Evolutionary conservation across 2,113 vertebrate species (phyloP).

Genomic region (Antidorcas marsupialis): DNA sequence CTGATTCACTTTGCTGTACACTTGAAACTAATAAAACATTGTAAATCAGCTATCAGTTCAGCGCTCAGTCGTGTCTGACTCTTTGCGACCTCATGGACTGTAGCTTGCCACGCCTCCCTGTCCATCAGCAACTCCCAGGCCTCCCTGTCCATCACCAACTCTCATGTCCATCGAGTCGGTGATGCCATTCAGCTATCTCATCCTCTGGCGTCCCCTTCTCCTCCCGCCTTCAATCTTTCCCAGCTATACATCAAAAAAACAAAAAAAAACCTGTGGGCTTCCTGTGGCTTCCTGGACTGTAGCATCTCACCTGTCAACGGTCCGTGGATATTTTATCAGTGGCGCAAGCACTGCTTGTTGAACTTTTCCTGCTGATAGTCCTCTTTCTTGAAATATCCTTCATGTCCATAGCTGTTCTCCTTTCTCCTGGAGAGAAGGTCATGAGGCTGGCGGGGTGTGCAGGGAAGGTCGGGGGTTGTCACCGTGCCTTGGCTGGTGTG

Average conservation of each 20-base stretch:
- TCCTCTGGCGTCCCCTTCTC: neutral
- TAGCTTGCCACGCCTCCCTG: accelerated
- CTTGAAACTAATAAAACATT: neutral
- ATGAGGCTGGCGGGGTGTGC: accelerated
- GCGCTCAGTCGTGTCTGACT: neutral
- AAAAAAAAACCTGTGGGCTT: neutral
- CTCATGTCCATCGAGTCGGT: neutral
- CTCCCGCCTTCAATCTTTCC: neutral
- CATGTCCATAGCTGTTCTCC: neutral
- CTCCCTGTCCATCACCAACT: neutral
- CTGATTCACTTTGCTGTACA: neutral
- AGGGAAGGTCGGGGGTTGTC: neutral
- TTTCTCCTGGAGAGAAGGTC: neutral
- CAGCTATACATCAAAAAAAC: neutral
- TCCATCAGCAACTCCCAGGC: neutral
- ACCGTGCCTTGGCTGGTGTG: neutral
- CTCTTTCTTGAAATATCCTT: neutral
- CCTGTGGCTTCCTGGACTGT: neutral
- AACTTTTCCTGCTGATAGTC: neutral
- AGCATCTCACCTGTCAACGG: too few relatives aligned
- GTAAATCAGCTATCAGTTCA: neutral
- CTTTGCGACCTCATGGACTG: neutral
- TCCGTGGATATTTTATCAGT: neutral
- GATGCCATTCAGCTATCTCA: neutral
- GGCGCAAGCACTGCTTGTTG: too few relatives aligned